Evolutionary conservation across 2,888 invertebrate genomes (phyloP).

Genomic region (Frankliniella intonsa): DNA sequence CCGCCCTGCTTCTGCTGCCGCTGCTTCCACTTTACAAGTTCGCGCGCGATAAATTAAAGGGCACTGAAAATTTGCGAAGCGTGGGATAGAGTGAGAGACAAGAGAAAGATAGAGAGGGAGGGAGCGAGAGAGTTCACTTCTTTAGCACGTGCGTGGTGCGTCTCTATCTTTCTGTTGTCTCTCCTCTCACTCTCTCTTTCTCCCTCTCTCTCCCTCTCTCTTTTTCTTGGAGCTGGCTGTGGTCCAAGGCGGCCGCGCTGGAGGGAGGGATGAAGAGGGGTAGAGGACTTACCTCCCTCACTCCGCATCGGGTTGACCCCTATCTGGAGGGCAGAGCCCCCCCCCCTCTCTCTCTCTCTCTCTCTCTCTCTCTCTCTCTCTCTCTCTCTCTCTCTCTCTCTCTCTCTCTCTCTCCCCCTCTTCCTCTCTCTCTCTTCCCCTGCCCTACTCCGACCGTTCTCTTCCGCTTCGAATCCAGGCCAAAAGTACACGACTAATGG

Average conservation of each 20-base stretch:
- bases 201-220: too few relatives aligned
- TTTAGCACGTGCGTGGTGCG: too few relatives aligned
- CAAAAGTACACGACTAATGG: too few relatives aligned
- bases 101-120: neutral
- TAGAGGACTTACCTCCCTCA: neutral
- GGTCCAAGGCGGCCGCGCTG: neutral
- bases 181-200: too few relatives aligned
- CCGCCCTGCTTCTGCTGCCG: too few relatives aligned
- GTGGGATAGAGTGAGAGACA: neutral
- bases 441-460: neutral
- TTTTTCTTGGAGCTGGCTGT: neutral
- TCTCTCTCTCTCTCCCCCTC: neutral
- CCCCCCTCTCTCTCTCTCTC: neutral
- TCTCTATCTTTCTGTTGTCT: too few relatives aligned
- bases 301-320: constrained; percentile 13
- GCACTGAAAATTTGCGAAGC: too few relatives aligned
- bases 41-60: too few relatives aligned
- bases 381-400: constrained; percentile 1
- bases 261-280: neutral
- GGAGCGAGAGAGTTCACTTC: neutral
- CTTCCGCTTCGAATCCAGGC: neutral
- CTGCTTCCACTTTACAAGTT: too few relatives aligned
- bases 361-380: neutral
- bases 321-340: neutral
- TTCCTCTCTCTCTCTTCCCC: neutral